phyloP scores from a whole-genome alignment of 2,888 invertebrate species.

The Stenichneumon culpator region DNA sequence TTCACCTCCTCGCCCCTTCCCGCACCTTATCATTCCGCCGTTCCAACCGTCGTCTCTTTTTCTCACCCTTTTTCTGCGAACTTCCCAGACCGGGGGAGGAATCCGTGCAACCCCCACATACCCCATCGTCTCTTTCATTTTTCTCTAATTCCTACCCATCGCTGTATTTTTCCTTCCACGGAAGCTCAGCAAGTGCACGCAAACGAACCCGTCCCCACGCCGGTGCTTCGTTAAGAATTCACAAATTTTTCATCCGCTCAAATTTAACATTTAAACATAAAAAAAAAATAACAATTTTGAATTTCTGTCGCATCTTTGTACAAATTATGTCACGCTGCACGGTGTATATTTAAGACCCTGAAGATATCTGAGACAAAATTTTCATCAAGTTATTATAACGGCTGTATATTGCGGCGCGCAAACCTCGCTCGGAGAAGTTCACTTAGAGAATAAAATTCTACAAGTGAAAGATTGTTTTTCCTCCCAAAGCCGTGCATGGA shows the following conservation, averaged over 20 bases:
- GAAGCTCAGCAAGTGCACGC: not conserved
- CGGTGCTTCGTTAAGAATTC: not conserved
- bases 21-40: not conserved
- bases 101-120: not conserved
- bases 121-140: slow-evolving; percentile 16
- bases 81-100: slow-evolving; percentile 11
- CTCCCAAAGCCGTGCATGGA: too few relatives aligned
- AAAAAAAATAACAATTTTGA: too few relatives aligned
- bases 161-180: not conserved
- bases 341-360: too few relatives aligned
- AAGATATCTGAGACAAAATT: too few relatives aligned
- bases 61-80: slow-evolving; percentile 34
- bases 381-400: too few relatives aligned
- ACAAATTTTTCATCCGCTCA: not conserved
- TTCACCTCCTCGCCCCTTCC: not conserved
- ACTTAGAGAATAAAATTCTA: too few relatives aligned
- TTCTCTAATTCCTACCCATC: slow-evolving; percentile 3
- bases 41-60: slow-evolving; percentile 7
- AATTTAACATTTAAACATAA: not conserved
- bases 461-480: too few relatives aligned
- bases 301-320: too few relatives aligned
- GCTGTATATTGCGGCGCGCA: too few relatives aligned
- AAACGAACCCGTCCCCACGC: not conserved
- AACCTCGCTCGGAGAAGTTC: too few relatives aligned
- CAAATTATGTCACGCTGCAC: too few relatives aligned